Percentiles rank a stretch among this genome's conserved stretches.
Conservation (phyloP, 2,797 vertebrate genomes). For the Mus minutoides region DNA sequence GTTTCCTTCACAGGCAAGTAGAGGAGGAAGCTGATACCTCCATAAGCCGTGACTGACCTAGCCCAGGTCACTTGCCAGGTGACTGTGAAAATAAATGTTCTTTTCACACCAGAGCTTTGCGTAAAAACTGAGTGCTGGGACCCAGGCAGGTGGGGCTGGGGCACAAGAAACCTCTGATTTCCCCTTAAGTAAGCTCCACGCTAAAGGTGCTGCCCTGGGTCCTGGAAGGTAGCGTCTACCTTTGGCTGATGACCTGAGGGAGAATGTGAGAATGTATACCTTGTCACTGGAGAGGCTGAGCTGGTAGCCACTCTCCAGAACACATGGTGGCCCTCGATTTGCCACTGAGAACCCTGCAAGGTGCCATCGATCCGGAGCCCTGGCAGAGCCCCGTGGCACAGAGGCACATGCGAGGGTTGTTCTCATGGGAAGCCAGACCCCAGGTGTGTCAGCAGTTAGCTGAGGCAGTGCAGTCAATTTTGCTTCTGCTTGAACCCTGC, state of each 20-base stretch:
- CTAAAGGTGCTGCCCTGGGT: conserved; percentile 23
- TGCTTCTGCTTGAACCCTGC: not conserved
- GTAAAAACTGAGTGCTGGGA: not conserved
- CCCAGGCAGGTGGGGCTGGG: not conserved
- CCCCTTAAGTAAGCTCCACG: not conserved
- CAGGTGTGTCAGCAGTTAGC: rapidly evolving
- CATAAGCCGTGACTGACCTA: not conserved
- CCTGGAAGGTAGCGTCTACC: conserved; percentile 59
- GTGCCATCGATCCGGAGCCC: not conserved
- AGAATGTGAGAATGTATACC: conserved; percentile 43
- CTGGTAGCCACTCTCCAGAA: not conserved
- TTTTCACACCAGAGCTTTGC: not conserved
- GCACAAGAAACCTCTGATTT: not conserved
- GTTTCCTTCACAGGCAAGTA: no score
- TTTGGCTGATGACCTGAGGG: conserved; percentile 78
- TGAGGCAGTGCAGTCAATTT: no score
- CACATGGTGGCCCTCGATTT: not conserved
- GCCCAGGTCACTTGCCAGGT: not conserved
- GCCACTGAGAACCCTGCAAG: not conserved
- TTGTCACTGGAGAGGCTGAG: rapidly evolving
- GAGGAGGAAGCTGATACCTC: not conserved
- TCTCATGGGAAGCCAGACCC: not conserved
- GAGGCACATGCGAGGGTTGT: not conserved
- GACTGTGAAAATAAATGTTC: not conserved
- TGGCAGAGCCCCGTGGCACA: not conserved